Base-by-base conservation (phyloP, 2,113 vertebrate genomes). In the Phaethornis superciliosus region DNA sequence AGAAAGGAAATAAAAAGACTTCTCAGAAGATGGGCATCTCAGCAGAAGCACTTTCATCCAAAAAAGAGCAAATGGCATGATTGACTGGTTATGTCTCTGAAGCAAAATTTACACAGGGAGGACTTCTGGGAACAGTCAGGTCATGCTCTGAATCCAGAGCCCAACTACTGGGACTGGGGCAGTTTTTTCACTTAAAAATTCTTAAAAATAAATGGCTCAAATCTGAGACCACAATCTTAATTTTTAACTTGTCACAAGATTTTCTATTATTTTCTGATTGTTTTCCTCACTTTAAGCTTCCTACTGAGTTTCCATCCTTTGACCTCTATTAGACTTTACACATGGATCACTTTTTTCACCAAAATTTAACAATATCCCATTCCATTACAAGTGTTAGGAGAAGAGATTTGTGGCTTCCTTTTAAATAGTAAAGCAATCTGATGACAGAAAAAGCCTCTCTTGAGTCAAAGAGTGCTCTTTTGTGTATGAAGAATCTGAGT, bases 1-100 rank as follows among this genome's bases (percentile, higher is more conserved):
- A n/a, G 62, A 81, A 91, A 81, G 44, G 40, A 71, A 89, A 69
- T 9, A 72, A 75, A 92, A 92, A 60, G 35, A 82, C 28, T 81
- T 84, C 40, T 75, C 58, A 56, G 65, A 23, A 82, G 76, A 86
- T 44, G 20, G 56, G 74, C 70, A 89, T 62, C 70, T 92, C 83
- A 79, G 84, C 15, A 6, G 55, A 91, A 84, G 28, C 60, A 33
- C 51, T 87, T 71, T 72, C 54, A 89, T 69, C 70, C 80, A 63
- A 37, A 81, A 76, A 85, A 81, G 0, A 68, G 27, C 18, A 79
- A 75, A 70, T 54, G 35, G 40, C 0, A 12, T 81, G 54, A 81
- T 19, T 40, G 85, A 82, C 32, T 27, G 42, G 59, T 49, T 79
- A 71, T 0, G 0, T 49, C 58, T 88, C 54, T 1, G 2, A 90